phyloP scores from a whole-genome alignment of 1,140 invertebrate genomes.

The Cherax quadricarinatus region DNA sequence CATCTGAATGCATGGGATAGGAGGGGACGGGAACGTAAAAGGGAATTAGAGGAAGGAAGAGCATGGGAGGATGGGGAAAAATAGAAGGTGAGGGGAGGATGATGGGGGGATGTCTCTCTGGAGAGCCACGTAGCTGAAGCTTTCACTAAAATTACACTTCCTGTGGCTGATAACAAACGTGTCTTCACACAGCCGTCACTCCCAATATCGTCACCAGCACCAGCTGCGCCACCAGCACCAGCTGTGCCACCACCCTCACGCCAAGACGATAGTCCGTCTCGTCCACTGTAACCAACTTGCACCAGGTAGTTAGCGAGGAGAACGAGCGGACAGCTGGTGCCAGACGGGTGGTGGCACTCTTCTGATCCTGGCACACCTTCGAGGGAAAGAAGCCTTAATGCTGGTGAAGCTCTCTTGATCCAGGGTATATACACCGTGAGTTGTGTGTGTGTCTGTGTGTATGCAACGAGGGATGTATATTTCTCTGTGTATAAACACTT shows the following conservation, averaged over 20 bases:
- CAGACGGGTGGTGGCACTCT: too few relatives aligned
- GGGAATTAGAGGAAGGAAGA: not conserved
- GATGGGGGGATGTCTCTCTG: not conserved
- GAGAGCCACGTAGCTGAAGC: not conserved
- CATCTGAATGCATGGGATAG: not conserved
- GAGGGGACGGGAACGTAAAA: not conserved
- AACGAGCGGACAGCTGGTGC: too few relatives aligned
- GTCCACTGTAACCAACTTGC: not conserved
- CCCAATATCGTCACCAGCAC: slow-evolving; percentile 34
- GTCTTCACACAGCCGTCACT: slow-evolving; percentile 22
- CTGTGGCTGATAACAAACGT: slow-evolving; percentile 4
- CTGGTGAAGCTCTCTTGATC: too few relatives aligned
- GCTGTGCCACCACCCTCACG: too few relatives aligned
- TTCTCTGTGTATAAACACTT: too few relatives aligned
- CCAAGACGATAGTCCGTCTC: too few relatives aligned
- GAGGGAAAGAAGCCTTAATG: too few relatives aligned
- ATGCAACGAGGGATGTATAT: too few relatives aligned
- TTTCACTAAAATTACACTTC: slow-evolving; percentile 1
- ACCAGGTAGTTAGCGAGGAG: not conserved
- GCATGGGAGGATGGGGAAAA: slow-evolving; percentile 11
- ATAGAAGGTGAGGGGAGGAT: slow-evolving; percentile 9
- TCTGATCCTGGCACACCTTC: too few relatives aligned
- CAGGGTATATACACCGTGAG: too few relatives aligned
- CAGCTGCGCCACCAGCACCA: not conserved
- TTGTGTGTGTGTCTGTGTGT: too few relatives aligned